Evolutionary conservation across 2,888 invertebrate species (phyloP).

Genomic region (Thecocarcelia acutangulata): DNA sequence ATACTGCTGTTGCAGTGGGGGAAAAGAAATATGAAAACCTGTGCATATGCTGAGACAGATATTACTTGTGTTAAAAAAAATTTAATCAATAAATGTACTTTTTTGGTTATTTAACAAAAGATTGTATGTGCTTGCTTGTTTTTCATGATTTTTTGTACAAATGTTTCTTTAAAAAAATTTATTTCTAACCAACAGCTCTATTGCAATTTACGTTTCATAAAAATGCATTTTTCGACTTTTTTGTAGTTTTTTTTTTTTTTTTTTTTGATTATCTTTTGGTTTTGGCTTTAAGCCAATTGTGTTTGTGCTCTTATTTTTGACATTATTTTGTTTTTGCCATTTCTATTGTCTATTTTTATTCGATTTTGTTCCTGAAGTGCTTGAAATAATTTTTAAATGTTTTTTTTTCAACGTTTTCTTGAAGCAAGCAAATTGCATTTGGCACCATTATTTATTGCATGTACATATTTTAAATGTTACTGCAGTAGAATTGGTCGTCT

Average conservation of each 20-base stretch:
- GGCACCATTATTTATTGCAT: slow-evolving; percentile 57
- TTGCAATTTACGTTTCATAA: slow-evolving; percentile 43
- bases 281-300: slow-evolving; percentile 66
- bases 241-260: not conserved
- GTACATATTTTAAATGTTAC: slow-evolving; percentile 45
- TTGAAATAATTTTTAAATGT: slow-evolving; percentile 39
- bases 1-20: not conserved
- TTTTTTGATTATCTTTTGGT: slow-evolving; percentile 4
- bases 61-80: slow-evolving; percentile 6
- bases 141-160: not conserved
- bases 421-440: slow-evolving; percentile 58
- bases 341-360: slow-evolving; percentile 59
- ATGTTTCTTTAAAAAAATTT: slow-evolving; percentile 24
- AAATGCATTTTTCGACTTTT: slow-evolving; percentile 48
- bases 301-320: slow-evolving; percentile 67
- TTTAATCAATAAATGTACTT: slow-evolving; percentile 16
- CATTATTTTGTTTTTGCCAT: slow-evolving; percentile 64
- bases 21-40: not conserved
- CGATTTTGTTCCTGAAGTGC: slow-evolving; percentile 57
- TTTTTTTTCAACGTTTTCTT: slow-evolving; percentile 21
- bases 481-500: slow-evolving; percentile 13
- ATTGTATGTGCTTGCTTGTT: not conserved
- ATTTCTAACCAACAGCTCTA: slow-evolving; percentile 16
- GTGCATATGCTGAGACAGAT: slow-evolving; percentile 1
- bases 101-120: slow-evolving; percentile 5